Base-by-base conservation (phyloP, 2,888 invertebrate genomes). In the Eupithecia inturbata region DNA sequence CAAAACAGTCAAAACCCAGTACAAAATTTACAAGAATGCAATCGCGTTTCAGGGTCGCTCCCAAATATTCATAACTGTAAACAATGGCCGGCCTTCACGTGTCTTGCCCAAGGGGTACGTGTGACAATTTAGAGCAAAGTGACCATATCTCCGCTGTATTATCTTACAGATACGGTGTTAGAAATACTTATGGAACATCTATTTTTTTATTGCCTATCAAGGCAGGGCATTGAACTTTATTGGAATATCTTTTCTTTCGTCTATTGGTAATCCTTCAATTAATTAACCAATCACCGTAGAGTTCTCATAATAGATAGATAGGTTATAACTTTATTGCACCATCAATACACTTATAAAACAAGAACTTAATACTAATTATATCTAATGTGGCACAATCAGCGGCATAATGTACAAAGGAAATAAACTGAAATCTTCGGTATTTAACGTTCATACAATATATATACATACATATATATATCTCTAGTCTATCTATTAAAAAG, bases 61-160 rank as follows among this genome's bases (percentile, higher is more conserved):
- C 77, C 80, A 81, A 81, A 79, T 72, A 77, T 77, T 78, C 78
- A 74, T 75, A 66, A 66, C 66, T 5, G 75, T 49, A 67, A 80
- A 89, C 89, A 89, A 89, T 87, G 72, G 81, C 1, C 75, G 81
- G 73, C 90, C 89, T 89, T 89, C 89, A 89, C 73, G 60, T 72
- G 68, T 82, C 82, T 85, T 83, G 81, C 82, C 76, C 75, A 81
- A 81, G 78, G 73, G 63, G 36, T 60, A 64, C 49, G 85, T 77
- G 75, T 77, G 74, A 73, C 77, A 31, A 69, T 60, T 70, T n/a
- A 16, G 67, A 69, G 60, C 28, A 53, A 73, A 73, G 67, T 73
- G 60, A 26, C 14, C 73, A 31, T 67, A 36, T 70, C 66, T 60
- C 70, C 67, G 39, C 14, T n/a, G 10, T 14, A 41, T 39, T 66